Evolutionary conservation across 1,140 invertebrate species (phyloP).

Genomic region (Drosophila albomicans): DNA sequence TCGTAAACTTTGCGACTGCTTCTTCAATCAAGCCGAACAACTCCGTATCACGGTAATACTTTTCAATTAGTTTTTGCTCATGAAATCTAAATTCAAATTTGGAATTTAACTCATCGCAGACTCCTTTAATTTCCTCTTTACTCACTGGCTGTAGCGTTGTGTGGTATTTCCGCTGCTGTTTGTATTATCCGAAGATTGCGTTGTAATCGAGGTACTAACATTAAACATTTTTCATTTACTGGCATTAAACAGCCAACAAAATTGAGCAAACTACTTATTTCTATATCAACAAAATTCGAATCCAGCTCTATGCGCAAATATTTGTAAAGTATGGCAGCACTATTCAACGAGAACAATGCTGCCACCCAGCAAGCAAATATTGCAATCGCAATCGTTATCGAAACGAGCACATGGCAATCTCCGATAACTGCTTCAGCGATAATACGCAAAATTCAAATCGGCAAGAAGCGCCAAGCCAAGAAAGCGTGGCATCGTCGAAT

Average conservation of each 20-base stretch:
- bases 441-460: neutral
- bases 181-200: slow-evolving; percentile 6
- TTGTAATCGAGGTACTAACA: slow-evolving; percentile 37
- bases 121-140: neutral
- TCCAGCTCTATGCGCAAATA: neutral
- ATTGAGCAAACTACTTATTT: neutral
- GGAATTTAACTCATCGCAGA: neutral
- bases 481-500: slow-evolving; percentile 14
- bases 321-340: slow-evolving; percentile 15
- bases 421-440: neutral
- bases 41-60: slow-evolving; percentile 59
- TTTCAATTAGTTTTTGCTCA: slow-evolving; percentile 65
- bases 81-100: slow-evolving; percentile 56
- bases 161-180: neutral
- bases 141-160: slow-evolving; percentile 58
- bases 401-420: neutral
- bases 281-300: slow-evolving; percentile 20
- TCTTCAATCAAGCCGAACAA: slow-evolving; percentile 65
- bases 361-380: neutral
- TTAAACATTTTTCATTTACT: slow-evolving; percentile 52
- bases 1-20: slow-evolving; percentile 44
- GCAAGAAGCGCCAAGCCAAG: neutral
- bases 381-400: slow-evolving; percentile 12
- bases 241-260: neutral
- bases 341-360: neutral